Conservation (phyloP, 2,113 vertebrate species). For the Tricholaema leucomelas region DNA sequence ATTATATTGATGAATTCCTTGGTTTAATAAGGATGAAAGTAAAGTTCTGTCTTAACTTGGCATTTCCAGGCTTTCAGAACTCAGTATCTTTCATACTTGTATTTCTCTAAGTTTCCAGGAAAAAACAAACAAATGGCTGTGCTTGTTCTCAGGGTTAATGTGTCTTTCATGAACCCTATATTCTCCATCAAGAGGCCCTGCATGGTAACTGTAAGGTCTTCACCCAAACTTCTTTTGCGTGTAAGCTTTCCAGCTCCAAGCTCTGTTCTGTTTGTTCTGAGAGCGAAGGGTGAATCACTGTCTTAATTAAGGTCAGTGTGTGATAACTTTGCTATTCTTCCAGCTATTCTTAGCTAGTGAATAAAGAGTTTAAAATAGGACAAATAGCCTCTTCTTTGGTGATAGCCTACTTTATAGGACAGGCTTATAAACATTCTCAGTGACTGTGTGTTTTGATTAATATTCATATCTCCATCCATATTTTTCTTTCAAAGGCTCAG, state of each 20-base stretch:
- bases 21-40: background rate
- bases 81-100: background rate
- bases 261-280: background rate
- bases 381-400: background rate
- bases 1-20: background rate
- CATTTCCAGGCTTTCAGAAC: background rate
- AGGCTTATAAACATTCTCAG: background rate
- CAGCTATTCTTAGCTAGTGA: background rate
- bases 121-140: background rate
- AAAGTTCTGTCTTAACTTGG: background rate
- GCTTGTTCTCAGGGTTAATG: background rate
- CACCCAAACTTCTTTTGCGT: background rate
- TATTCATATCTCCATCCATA: background rate
- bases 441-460: background rate
- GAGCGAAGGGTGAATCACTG: conserved; percentile 1
- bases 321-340: conserved; percentile 8
- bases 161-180: background rate
- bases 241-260: background rate
- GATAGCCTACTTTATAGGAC: background rate
- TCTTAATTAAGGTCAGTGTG: background rate
- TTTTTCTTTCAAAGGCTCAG: background rate
- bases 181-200: background rate
- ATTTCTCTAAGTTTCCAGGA: background rate
- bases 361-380: conserved; percentile 34
- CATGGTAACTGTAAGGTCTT: background rate